Conservation (phyloP, 2,113 vertebrate species). For the Bambusicola thoracicus region DNA sequence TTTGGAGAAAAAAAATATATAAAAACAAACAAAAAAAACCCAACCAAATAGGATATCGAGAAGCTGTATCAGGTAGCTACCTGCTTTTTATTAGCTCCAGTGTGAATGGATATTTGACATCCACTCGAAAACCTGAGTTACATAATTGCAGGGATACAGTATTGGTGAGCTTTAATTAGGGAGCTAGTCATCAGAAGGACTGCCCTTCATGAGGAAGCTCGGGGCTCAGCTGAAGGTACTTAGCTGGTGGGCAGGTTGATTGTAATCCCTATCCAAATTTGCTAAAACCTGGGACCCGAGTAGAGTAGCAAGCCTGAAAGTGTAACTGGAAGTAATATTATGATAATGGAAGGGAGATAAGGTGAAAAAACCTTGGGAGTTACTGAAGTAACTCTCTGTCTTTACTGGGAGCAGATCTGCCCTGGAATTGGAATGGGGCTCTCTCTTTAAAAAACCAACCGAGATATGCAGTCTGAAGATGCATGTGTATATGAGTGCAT, state of each 20-base stretch:
- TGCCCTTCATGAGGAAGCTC: neutral
- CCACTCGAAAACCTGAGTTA: neutral
- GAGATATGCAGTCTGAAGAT: neutral
- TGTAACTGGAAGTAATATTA: neutral
- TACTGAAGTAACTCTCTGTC: neutral
- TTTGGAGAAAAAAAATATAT: neutral
- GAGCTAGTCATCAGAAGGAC: neutral
- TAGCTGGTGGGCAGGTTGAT: neutral
- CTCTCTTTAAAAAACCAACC: neutral
- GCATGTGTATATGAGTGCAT: neutral
- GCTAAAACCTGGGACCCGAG: fast-evolving
- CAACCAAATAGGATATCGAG: neutral
- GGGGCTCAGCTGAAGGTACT: neutral
- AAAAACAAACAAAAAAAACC: neutral
- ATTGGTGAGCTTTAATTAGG: neutral
- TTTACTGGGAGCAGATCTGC: neutral
- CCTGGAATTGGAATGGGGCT: neutral
- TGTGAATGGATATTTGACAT: neutral
- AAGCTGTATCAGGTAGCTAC: neutral
- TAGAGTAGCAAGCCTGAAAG: neutral
- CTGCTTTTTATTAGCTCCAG: neutral
- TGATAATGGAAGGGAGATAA: neutral
- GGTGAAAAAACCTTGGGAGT: neutral
- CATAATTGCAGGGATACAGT: neutral
- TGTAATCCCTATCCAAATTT: neutral